phyloP scores from a whole-genome alignment of 2,797 vertebrate genomes.

The Botia kubotai region DNA sequence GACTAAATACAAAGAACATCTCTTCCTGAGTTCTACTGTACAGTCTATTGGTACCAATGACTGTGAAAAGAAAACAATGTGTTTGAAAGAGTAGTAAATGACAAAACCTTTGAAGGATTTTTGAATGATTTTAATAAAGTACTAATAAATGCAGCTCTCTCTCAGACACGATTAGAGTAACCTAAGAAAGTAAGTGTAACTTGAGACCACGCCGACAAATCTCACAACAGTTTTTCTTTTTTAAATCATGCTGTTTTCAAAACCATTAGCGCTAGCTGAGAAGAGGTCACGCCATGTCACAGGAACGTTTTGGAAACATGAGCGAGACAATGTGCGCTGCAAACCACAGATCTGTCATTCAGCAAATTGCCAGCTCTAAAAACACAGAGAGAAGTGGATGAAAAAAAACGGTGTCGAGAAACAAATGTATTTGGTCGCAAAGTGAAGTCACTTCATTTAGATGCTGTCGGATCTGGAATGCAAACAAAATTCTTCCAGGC shows the following conservation, averaged over 20 bases:
- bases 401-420: neutral
- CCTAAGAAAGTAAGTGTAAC: neutral
- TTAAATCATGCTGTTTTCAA: conserved; percentile 13
- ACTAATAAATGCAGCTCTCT: neutral
- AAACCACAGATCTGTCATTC: conserved; percentile 33
- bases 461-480: conserved; percentile 45
- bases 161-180: neutral
- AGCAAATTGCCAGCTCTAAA: conserved; percentile 18
- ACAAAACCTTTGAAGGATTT: neutral
- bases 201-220: neutral
- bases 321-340: neutral
- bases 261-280: conserved; percentile 31
- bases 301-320: conserved; percentile 42
- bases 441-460: conserved; percentile 14
- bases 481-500: conserved; percentile 33
- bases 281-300: neutral
- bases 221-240: neutral
- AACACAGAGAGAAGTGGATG: neutral
- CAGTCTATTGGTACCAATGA: no score
- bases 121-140: neutral
- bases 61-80: no score
- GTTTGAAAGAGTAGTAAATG: no score
- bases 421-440: neutral
- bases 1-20: no score
- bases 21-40: no score